A percentile compares a stretch with the other conserved stretches of the same genome.
phyloP scores from a whole-genome alignment of 2,888 invertebrate species.

The Belgica antarctica region DNA sequence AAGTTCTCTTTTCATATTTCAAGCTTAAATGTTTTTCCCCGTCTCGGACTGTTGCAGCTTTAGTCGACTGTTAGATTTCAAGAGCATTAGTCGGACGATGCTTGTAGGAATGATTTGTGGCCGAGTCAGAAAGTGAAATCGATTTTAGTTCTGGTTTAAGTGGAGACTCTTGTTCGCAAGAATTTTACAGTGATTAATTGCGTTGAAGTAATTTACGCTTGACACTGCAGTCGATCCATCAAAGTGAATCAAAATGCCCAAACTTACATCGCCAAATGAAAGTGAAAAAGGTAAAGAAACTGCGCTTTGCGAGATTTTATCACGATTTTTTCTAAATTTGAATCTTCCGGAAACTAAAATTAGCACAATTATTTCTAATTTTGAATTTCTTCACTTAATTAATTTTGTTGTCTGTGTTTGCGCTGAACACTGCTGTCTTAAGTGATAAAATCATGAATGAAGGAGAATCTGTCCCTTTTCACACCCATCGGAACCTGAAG shows the following conservation, averaged over 20 bases:
- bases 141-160: no score
- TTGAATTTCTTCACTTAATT: constrained; percentile 3
- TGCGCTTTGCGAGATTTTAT: constrained; percentile 1
- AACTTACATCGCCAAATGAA: constrained; percentile 7
- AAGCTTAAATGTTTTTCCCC: background rate
- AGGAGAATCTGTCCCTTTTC: background rate
- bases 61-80: constrained; percentile 7
- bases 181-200: constrained; percentile 1
- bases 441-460: no score
- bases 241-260: constrained; percentile 18
- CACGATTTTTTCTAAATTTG: background rate
- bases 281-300: background rate
- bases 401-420: background rate
- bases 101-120: background rate
- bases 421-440: no score
- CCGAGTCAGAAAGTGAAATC: background rate
- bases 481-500: background rate
- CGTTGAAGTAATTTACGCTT: background rate
- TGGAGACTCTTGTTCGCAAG: background rate
- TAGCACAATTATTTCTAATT: constrained; percentile 27
- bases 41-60: constrained; percentile 26
- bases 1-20: constrained; percentile 30
- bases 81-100: background rate
- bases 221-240: background rate
- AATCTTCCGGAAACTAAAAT: constrained; percentile 27